Evolutionary conservation across 2,888 invertebrate species (phyloP), one percentile per base, ranked within the genome.

Genomic region (Hylaea fasciaria): DNA sequence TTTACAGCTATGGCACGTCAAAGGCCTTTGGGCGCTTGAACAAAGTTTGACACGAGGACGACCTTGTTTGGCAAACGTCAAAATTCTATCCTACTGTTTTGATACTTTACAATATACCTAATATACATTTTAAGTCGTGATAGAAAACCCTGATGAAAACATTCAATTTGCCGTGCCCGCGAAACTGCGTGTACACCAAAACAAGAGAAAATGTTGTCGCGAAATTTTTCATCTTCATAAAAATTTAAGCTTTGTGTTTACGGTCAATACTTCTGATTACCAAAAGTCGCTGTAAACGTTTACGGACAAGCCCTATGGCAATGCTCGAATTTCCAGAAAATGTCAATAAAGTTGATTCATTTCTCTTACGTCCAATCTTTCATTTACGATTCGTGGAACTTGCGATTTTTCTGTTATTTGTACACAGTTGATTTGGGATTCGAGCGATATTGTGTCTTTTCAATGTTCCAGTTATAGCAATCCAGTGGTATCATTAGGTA

Each of bases 361-460:
- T 51, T 54, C 50, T 55, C 29, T 54, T 47, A 55, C 43, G 61
- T 44, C 39, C 59, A 49, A 58, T 59, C 53, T 59, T 59, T 54
- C 59, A 59, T 59, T 53, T 59, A 49, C 49, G 59, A 48, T 49
- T 59, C 59, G 44, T 11, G 39, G 49, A 59, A 53, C 53, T 53
- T 49, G 47, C 45, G 22, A 51, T 12, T 59, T 60, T 9, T 39
- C 12, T 51, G 47, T 37, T 61, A 56, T 61, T 51, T 55, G 46
- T 51, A 22, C 51, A 17, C 48, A 40, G 37, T 52, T 61, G 56
- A 56, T 61, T 55, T 52, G 35, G 41, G 40, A 46, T 61, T 4
- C 13, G n/a, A 40, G 12, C 22, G 28, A 28, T 37, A 32, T 32
- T 7, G 32, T 32, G 1, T 4, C 32, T 32, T 32, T 32, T 4